phyloP scores from a whole-genome alignment of 2,797 vertebrate genomes.

The Aphelocoma californica region DNA sequence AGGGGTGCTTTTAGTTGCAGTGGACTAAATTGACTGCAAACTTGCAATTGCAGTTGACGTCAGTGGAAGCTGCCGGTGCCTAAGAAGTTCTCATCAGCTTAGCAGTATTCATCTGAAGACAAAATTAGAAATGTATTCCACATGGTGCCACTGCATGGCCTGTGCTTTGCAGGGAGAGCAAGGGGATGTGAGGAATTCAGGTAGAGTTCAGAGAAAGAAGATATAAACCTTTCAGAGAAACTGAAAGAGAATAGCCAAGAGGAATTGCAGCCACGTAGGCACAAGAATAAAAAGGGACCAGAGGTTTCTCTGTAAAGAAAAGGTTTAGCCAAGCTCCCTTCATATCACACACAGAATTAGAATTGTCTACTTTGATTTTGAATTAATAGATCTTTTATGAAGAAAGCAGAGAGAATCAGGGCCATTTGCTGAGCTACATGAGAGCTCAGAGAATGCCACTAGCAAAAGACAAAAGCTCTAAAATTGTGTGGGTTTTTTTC shows the following conservation, averaged over 20 bases:
- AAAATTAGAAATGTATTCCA: conserved; percentile 37
- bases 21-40: conserved; percentile 24
- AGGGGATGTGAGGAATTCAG: not conserved
- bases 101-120: not conserved
- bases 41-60: conserved; percentile 38
- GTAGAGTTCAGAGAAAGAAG: not conserved
- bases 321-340: not conserved
- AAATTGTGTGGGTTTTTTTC: not conserved
- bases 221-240: not conserved
- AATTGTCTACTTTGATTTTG: not conserved
- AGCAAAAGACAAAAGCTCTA: not conserved
- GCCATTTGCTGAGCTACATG: not conserved
- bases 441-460: not conserved
- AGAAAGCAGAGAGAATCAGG: not conserved
- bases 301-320: not conserved
- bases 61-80: conserved; percentile 18
- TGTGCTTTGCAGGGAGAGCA: not conserved
- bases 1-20: not conserved
- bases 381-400: not conserved
- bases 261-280: not conserved
- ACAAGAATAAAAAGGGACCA: not conserved
- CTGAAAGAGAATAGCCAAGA: not conserved
- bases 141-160: not conserved
- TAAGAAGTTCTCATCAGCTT: conserved; percentile 53
- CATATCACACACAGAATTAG: not conserved